Percentiles rank a stretch among this genome's conserved stretches.
These are phyloP conservation scores for Drosophila punjabiensis DNA, from an alignment of 1,140 invertebrate species.

Conservation along the genomic window DNA sequence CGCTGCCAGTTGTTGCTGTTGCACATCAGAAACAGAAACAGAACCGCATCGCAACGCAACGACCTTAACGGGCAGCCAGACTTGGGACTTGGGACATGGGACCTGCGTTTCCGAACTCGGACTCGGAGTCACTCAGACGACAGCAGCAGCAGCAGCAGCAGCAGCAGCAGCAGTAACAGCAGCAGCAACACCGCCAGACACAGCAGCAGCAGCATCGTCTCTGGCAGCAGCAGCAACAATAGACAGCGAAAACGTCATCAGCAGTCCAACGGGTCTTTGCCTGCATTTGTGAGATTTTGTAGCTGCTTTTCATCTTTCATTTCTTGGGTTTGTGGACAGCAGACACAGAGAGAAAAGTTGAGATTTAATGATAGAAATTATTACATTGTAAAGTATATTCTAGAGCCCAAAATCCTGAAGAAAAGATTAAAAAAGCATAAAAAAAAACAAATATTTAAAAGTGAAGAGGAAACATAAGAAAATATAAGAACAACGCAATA, in stretches of 20 bases:
- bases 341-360: slow-evolving; percentile 10
- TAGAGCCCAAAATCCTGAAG: background rate
- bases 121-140: slow-evolving; percentile 38
- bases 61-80: slow-evolving; percentile 51
- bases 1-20: slow-evolving; percentile 12
- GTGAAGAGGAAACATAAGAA: background rate
- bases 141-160: slow-evolving; percentile 21
- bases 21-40: slow-evolving; percentile 38
- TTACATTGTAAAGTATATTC: too few relatives aligned
- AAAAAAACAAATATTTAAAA: background rate
- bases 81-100: slow-evolving; percentile 20
- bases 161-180: slow-evolving; percentile 30
- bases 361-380: too few relatives aligned
- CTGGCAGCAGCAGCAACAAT: slow-evolving; percentile 37
- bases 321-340: slow-evolving; percentile 34
- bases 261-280: slow-evolving; percentile 52
- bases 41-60: slow-evolving; percentile 40
- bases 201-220: slow-evolving; percentile 21
- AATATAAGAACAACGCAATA: background rate
- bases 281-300: slow-evolving; percentile 55
- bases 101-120: slow-evolving; percentile 23
- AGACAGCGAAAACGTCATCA: slow-evolving; percentile 48
- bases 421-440: rapidly evolving
- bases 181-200: slow-evolving; percentile 19
- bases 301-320: slow-evolving; percentile 49